Evolutionary conservation across 2,888 invertebrate species (phyloP).

Genomic region (Himalopsyche tibetana): DNA sequence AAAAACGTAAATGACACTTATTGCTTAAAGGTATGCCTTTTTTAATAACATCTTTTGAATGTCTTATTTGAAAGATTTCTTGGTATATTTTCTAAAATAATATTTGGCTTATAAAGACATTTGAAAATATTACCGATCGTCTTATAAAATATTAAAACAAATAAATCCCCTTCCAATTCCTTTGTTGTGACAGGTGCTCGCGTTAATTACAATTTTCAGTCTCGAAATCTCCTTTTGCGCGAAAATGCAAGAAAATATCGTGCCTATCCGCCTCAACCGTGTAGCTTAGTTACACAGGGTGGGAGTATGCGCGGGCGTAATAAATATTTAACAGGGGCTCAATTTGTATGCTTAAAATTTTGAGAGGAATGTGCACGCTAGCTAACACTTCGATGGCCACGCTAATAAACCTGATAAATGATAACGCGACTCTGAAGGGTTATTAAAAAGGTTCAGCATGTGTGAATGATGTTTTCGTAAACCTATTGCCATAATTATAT

Average conservation of each 20-base stretch:
- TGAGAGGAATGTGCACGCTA: conserved; percentile 7
- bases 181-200: conserved; percentile 30
- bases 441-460: too few relatives aligned
- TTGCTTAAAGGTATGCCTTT: not conserved
- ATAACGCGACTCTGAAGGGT: not conserved
- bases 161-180: not conserved
- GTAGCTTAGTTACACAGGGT: conserved; percentile 1
- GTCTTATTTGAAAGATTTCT: not conserved
- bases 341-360: conserved; percentile 15
- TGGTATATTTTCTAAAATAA: not conserved
- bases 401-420: not conserved
- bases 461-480: too few relatives aligned
- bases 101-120: not conserved
- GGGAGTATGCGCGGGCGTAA: not conserved
- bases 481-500: too few relatives aligned
- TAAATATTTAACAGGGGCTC: conserved; percentile 21
- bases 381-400: conserved; percentile 7
- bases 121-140: conserved; percentile 11
- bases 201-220: conserved; percentile 17
- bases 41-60: not conserved
- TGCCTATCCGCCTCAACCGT: not conserved
- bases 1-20: not conserved
- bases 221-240: not conserved
- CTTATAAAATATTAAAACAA: conserved; percentile 18
- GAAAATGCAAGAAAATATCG: not conserved